Conservation (phyloP, 2,113 vertebrate genomes). For the Nycticryphes semicollaris region DNA sequence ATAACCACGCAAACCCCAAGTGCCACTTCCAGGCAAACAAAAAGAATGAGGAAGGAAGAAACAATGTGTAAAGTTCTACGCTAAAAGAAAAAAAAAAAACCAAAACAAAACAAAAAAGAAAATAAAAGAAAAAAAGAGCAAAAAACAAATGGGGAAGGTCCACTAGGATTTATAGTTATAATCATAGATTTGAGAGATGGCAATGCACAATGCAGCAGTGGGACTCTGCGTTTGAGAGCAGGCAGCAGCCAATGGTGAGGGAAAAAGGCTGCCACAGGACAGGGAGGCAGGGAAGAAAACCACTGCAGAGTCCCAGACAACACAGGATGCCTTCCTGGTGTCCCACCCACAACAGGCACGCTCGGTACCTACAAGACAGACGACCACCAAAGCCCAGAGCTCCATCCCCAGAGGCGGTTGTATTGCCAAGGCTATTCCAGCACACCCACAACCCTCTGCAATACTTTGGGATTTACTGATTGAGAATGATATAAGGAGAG, state of each 20-base stretch:
- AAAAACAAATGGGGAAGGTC: background rate
- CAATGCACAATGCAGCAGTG: background rate
- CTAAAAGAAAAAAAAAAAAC: background rate
- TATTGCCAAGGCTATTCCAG: background rate
- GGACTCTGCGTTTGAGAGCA: background rate
- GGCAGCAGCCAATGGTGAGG: background rate
- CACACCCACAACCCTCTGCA: background rate
- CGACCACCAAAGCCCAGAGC: background rate
- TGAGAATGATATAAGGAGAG: background rate
- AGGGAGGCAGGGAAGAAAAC: background rate
- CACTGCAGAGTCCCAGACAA: background rate
- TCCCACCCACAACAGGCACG: background rate
- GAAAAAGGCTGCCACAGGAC: background rate
- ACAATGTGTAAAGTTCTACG: conserved; percentile 5
- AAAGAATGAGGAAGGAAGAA: background rate
- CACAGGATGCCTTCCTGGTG: background rate
- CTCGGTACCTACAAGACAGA: background rate
- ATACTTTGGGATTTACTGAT: background rate
- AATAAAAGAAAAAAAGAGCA: background rate
- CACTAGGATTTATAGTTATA: background rate
- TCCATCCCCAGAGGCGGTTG: background rate
- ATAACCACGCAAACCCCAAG: conserved; percentile 41
- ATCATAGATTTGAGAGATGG: background rate
- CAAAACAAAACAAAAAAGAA: too few relatives aligned
- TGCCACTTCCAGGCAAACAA: background rate